Conservation (phyloP, 1,140 invertebrate genomes). For the Drosophila micromelanica region DNA sequence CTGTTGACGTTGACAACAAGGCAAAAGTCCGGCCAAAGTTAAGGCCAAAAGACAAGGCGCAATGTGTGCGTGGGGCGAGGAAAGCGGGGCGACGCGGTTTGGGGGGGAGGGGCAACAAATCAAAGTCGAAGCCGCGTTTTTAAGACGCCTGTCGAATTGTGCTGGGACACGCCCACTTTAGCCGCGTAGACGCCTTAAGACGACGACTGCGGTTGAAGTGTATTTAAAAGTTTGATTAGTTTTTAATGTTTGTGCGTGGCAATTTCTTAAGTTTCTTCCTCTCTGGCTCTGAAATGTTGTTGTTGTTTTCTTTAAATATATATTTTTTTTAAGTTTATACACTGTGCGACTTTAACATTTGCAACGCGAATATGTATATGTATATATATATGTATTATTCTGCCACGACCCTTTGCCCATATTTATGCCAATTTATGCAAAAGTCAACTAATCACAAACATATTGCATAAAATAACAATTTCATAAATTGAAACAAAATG, state of each 20-base stretch:
- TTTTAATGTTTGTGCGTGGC: conserved; percentile 72
- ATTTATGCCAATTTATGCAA: conserved; percentile 56
- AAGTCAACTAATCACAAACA: conserved; percentile 69
- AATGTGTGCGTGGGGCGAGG: background rate
- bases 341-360: conserved; percentile 12
- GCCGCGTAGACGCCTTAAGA: conserved; percentile 62
- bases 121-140: conserved; percentile 69
- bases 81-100: conserved; percentile 3
- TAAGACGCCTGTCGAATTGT: conserved; percentile 79
- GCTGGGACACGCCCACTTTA: conserved; percentile 53
- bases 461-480: conserved; percentile 73
- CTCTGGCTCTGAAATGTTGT: conserved; percentile 29
- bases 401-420: background rate
- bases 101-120: conserved; percentile 60
- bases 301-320: no score
- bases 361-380: conserved; percentile 8
- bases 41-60: conserved; percentile 53
- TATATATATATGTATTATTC: conserved; percentile 12
- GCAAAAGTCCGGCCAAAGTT: conserved; percentile 81
- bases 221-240: conserved; percentile 83
- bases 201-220: conserved; percentile 64
- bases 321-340: conserved; percentile 47
- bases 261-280: conserved; percentile 36
- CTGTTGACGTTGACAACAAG: conserved; percentile 82
- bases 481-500: conserved; percentile 69